Percentiles rank a stretch among this genome's conserved stretches.
These are phyloP conservation scores for Mesorhabditis spiculigera DNA, from an alignment of 2,888 invertebrate species.

Conservation along the genomic window DNA sequence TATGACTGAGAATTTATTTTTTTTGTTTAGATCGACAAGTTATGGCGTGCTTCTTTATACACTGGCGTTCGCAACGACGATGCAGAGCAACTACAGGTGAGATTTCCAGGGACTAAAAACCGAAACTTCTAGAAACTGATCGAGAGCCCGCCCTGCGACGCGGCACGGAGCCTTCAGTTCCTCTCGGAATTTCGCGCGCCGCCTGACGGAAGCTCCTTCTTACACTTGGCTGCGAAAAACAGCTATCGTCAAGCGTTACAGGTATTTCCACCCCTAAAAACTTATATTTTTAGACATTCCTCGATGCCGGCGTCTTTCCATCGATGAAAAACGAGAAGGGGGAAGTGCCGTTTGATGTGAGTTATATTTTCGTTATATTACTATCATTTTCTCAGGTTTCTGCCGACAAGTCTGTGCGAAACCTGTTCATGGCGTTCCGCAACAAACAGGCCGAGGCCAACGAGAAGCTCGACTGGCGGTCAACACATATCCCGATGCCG, in stretches of 20 bases:
- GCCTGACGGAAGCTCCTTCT: neutral
- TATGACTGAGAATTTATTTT: neutral
- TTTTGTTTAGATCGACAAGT: conserved; percentile 3
- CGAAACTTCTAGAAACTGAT: neutral
- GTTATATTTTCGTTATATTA: neutral
- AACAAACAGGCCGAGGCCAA: neutral
- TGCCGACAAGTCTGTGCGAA: neutral
- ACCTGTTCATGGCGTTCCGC: neutral
- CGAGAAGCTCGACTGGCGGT: neutral
- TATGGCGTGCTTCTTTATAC: neutral
- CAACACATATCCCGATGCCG: conserved; percentile 4
- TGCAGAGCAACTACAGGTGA: neutral
- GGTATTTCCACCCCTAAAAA: neutral
- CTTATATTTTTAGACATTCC: neutral
- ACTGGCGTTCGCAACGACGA: neutral
- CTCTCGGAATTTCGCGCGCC: neutral
- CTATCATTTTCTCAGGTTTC: neutral
- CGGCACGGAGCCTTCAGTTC: neutral
- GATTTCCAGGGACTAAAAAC: neutral
- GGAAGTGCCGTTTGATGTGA: neutral
- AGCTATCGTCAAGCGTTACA: neutral
- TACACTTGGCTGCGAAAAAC: neutral
- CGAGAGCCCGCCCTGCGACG: neutral
- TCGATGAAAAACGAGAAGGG: neutral
- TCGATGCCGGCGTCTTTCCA: neutral